phyloP scores from a whole-genome alignment of 2,797 vertebrate species.

The Moxostoma hubbsi region DNA sequence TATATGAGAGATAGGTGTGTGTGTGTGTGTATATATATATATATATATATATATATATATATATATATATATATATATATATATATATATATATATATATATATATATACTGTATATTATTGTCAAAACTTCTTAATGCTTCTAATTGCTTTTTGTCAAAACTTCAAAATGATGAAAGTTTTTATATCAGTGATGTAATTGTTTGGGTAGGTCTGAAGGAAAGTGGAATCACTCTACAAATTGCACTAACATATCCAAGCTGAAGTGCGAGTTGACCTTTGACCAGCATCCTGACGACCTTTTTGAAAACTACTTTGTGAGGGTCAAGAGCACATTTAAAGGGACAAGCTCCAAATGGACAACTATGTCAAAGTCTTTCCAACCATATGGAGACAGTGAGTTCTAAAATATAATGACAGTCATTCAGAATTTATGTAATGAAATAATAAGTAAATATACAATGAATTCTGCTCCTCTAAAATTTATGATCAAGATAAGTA shows the following conservation, averaged over 20 bases:
- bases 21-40: background rate
- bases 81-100: background rate
- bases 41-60: background rate
- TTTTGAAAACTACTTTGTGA: slow-evolving; percentile 45
- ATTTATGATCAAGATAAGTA: background rate
- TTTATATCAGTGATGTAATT: background rate
- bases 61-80: background rate
- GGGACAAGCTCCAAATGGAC: slow-evolving; percentile 35
- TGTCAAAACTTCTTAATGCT: background rate
- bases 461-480: background rate
- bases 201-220: slow-evolving; percentile 1
- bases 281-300: slow-evolving; percentile 2
- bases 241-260: slow-evolving; percentile 39
- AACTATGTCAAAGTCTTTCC: slow-evolving; percentile 8
- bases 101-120: background rate
- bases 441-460: no score
- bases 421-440: no score
- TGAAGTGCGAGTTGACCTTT: slow-evolving; percentile 42
- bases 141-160: background rate
- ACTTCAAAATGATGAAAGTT: background rate
- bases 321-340: slow-evolving; percentile 39
- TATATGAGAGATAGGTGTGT: no score
- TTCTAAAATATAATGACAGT: background rate
- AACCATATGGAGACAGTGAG: slow-evolving; percentile 60
- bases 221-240: slow-evolving; percentile 24